A percentile compares a stretch with the other conserved stretches of the same genome.
phyloP scores from a whole-genome alignment of 2,113 vertebrate species.

The Neogale vison region DNA sequence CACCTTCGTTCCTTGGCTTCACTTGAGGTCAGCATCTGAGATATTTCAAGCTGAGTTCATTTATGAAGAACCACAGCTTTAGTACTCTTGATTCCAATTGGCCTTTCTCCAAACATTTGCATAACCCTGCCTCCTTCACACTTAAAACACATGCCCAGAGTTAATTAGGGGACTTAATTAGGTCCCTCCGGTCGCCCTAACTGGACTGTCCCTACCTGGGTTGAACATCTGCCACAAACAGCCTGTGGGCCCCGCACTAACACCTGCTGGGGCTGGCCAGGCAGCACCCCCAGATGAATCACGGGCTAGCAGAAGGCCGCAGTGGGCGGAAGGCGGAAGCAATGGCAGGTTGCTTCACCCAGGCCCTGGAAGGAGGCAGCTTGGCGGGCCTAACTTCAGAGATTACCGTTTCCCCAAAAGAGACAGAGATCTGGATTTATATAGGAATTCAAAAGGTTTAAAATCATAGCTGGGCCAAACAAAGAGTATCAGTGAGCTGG shows the following conservation, averaged over 20 bases:
- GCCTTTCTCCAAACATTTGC: background rate
- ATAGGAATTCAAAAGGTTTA: background rate
- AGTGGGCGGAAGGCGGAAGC: background rate
- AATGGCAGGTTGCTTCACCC: fast-evolving
- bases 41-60: background rate
- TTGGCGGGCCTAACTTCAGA: background rate
- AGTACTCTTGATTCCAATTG: background rate
- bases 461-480: background rate
- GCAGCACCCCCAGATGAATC: no score
- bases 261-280: background rate
- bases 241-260: background rate
- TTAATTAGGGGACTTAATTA: background rate
- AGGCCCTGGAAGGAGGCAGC: background rate
- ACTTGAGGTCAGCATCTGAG: background rate
- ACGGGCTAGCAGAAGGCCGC: background rate
- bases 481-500: background rate
- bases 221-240: background rate
- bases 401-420: background rate
- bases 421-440: background rate
- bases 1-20: background rate
- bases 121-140: background rate
- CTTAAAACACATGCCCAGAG: background rate
- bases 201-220: background rate
- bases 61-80: background rate
- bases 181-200: background rate